Evolutionary conservation across 37 sponge, comb jelly and placozoan genomes (phyloP).

Genomic region (Petrosia ficiformis): DNA sequence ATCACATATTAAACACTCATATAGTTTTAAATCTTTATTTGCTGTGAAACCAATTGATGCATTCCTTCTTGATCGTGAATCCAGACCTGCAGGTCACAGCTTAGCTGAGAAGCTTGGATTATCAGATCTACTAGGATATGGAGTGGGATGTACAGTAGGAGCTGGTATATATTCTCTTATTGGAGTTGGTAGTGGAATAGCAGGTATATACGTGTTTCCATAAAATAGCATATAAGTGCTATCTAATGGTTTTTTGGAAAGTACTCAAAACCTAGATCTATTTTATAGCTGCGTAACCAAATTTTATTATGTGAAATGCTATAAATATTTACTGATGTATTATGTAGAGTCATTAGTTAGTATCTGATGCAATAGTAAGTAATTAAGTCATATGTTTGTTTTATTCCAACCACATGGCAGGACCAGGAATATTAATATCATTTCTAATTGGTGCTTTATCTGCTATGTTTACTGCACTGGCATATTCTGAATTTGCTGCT

Average conservation of each 20-base stretch:
- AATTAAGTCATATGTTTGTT: no score
- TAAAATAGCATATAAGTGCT: not conserved
- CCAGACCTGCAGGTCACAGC: not conserved
- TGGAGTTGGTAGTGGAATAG: constrained; percentile 11
- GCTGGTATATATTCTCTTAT: constrained; percentile 26
- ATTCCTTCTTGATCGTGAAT: not conserved
- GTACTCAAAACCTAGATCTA: not conserved
- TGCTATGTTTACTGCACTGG: not conserved
- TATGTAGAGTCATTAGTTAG: no score
- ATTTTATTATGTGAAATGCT: no score
- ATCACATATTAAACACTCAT: no score
- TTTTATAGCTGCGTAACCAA: not conserved
- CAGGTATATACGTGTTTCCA: not conserved
- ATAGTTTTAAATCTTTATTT: not conserved
- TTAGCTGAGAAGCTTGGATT: not conserved
- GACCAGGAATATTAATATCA: not conserved
- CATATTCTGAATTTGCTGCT: constrained; percentile 14
- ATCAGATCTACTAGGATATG: constrained; percentile 15
- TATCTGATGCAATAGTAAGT: no score
- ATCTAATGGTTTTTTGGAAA: not conserved
- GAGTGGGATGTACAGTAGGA: constrained; percentile 19
- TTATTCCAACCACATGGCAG: no score
- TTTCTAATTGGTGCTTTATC: not conserved
- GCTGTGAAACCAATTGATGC: constrained; percentile 4
- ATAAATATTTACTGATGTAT: no score